Conservation (phyloP, 2,113 vertebrate species). For the Vidua macroura region DNA sequence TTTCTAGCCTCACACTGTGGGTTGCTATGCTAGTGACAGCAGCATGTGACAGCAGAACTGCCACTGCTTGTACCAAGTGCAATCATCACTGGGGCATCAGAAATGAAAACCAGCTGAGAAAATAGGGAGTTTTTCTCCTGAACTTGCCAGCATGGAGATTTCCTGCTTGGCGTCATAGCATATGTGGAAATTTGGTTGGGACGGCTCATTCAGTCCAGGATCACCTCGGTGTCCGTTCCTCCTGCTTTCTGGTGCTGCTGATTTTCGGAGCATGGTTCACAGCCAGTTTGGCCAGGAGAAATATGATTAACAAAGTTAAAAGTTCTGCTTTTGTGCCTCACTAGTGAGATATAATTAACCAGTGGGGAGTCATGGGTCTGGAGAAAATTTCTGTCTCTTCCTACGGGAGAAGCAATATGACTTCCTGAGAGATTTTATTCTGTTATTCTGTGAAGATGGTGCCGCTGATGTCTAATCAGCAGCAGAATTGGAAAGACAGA, state of each 20-base stretch:
- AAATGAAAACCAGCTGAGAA: conserved; percentile 17
- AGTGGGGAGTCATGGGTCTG: not conserved
- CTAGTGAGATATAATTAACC: not conserved
- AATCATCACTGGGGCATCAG: not conserved
- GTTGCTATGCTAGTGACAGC: not conserved
- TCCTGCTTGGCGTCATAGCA: not conserved
- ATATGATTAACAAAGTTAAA: not conserved
- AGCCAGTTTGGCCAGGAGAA: not conserved
- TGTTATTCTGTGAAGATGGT: not conserved
- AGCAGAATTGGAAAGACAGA: not conserved
- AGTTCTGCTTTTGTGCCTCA: not conserved
- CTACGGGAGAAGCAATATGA: not conserved
- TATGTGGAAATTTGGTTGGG: not conserved
- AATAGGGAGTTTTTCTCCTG: not conserved
- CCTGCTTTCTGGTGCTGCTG: not conserved
- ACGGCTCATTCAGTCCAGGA: not conserved
- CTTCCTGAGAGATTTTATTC: not conserved
- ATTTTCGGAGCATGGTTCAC: accelerated
- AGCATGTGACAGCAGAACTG: not conserved
- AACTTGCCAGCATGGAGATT: not conserved
- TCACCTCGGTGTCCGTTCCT: not conserved
- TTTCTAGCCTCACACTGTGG: not conserved
- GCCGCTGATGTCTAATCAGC: not conserved
- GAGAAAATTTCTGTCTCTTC: not conserved
- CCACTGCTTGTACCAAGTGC: not conserved